phyloP scores from a whole-genome alignment of 2,888 invertebrate species.

The Sipha maydis region DNA sequence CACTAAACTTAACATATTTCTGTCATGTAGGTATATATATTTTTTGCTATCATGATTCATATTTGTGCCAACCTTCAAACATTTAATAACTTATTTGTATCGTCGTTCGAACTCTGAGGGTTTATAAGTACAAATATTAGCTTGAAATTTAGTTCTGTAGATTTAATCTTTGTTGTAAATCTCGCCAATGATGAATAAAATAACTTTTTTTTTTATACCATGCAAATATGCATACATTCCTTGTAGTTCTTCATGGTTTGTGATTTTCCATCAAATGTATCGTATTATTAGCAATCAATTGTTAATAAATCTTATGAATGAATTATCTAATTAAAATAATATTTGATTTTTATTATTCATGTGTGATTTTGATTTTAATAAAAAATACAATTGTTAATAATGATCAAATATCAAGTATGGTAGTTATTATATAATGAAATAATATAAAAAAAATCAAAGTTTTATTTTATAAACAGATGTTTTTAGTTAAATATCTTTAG shows the following conservation, averaged over 20 bases:
- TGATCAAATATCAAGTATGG: too few relatives aligned
- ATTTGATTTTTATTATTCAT: too few relatives aligned
- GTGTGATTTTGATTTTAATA: too few relatives aligned
- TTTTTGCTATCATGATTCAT: neutral
- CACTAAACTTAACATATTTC: neutral
- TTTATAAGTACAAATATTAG: slow-evolving; percentile 36
- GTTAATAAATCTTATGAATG: too few relatives aligned
- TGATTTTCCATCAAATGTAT: neutral
- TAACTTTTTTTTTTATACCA: neutral
- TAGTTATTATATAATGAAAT: too few relatives aligned
- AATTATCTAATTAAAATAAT: neutral
- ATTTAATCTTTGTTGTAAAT: slow-evolving; percentile 22
- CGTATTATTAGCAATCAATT: too few relatives aligned
- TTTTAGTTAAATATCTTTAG: too few relatives aligned
- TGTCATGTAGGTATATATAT: neutral
- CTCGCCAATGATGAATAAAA: neutral
- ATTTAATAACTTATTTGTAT: slow-evolving; percentile 4
- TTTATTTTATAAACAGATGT: too few relatives aligned
- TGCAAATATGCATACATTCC: neutral
- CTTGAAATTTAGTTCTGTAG: neutral
- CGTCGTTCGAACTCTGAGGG: neutral
- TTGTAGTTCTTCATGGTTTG: neutral
- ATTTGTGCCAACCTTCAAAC: neutral
- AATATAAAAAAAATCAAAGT: too few relatives aligned
- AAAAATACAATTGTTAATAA: too few relatives aligned